Percentiles rank a stretch among this genome's conserved stretches.
Conservation (phyloP, 2,888 invertebrate species). For the Heliconius erato region DNA sequence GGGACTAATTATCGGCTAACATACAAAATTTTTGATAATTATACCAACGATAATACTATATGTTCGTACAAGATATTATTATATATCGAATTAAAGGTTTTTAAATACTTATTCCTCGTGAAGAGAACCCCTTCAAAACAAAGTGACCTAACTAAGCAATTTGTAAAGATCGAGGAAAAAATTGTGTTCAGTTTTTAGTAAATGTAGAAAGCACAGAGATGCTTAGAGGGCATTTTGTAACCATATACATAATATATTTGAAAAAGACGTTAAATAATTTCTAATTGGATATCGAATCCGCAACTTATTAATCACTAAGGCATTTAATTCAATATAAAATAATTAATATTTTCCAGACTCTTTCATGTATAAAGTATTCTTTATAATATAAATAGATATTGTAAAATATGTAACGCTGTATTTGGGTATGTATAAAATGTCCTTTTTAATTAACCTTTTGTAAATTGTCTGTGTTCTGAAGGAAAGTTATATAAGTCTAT, state of each 20-base stretch:
- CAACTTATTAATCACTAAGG: background rate
- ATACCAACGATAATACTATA: slow-evolving; percentile 1
- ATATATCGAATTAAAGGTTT: slow-evolving; percentile 7
- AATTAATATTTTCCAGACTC: slow-evolving; percentile 3
- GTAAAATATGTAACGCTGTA: slow-evolving; percentile 41
- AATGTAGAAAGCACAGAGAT: background rate
- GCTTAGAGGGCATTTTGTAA: too few relatives aligned
- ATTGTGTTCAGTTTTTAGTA: background rate
- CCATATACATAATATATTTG: too few relatives aligned
- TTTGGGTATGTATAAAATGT: slow-evolving; percentile 36
- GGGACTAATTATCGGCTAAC: too few relatives aligned
- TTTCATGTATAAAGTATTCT: slow-evolving; percentile 43
- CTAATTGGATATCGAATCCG: background rate
- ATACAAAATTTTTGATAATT: background rate
- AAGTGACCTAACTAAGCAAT: background rate
- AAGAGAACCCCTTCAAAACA: background rate
- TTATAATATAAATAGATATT: slow-evolving; percentile 47
- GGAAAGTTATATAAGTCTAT: background rate
- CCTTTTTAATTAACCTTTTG: slow-evolving; percentile 5
- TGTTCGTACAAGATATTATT: background rate
- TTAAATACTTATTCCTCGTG: background rate
- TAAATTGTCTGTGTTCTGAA: background rate
- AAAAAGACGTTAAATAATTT: too few relatives aligned
- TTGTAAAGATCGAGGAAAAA: background rate
- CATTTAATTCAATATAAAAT: slow-evolving; percentile 22